Evolutionary conservation across 2,113 vertebrate genomes (phyloP), one percentile per base, ranked within the genome.

Genomic region (Delphinus delphis): DNA sequence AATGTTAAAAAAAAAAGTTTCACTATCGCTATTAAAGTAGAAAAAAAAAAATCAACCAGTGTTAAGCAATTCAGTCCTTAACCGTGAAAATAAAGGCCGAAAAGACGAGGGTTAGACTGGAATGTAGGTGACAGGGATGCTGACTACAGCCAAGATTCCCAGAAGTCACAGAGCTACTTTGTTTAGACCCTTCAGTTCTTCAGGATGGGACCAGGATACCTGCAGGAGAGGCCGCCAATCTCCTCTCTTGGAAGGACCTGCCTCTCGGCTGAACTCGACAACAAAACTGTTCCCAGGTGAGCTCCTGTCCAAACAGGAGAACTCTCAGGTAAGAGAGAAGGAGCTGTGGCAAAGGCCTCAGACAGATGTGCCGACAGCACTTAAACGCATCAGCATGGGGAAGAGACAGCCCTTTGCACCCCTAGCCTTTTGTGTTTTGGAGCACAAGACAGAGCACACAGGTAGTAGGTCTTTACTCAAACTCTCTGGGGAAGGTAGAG

Each of bases 191-290:
- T 38, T 65, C 2, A 41, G 67, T 18, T 60, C 41, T 10, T 7
- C 18, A 13, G 33, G 44, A 68, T 8, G 31, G 60, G 38, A 26
- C 68, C 2, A 4, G 25, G 25, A 44, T 4, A n/a, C 47, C 63
- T 50, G 53, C 18, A 70, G 23, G 17, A 41, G 58, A 93, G 33
- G 60, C 55, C 65, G 38, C 65, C 77, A 28, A 23, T 23, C 31
- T 84, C 21, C 77, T 83, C 80, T 82, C 68, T 38, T 8, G 6
- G 60, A 86, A 90, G 47, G 20, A 65, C 44, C 31, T 88, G 70
- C 41, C 74, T 88, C 68, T 84, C 81, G 93, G 70, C 70, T 55
- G 58, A 97, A 81, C 65, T 58, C 70, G 90, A 60, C 38, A 55
- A 50, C 93, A 44, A 26, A 50, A 50, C 58, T 60, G 38, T 87